These are phyloP conservation scores for Hypolimnas misippus DNA, from an alignment of 2,888 invertebrate genomes.

Conservation along the genomic window DNA sequence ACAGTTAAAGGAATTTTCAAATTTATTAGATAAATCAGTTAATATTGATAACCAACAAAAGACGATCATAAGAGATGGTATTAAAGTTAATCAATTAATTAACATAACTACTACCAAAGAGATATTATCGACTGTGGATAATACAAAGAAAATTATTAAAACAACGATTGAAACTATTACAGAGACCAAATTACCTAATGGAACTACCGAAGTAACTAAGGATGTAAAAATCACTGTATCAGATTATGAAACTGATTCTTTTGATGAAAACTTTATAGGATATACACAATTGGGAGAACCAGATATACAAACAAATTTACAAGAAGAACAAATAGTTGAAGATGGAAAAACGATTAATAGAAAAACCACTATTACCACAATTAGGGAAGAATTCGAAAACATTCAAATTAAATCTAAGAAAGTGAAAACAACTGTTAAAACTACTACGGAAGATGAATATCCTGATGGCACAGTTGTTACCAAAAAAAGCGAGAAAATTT, in stretches of 20 bases:
- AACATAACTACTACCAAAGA: conserved; percentile 74
- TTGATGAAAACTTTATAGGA: conserved; percentile 65
- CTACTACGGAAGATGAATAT: conserved; percentile 65
- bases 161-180: conserved; percentile 69
- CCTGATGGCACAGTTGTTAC: conserved; percentile 73
- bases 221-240: conserved; percentile 72
- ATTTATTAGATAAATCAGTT: conserved; percentile 61
- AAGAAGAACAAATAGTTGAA: conserved; percentile 57
- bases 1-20: conserved; percentile 54
- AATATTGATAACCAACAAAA: conserved; percentile 63
- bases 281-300: conserved; percentile 60
- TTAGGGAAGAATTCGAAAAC: conserved; percentile 67
- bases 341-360: conserved; percentile 61
- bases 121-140: conserved; percentile 56
- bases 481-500: conserved; percentile 73
- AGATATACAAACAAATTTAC: conserved; percentile 55
- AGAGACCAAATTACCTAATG: conserved; percentile 65
- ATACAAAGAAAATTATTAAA: conserved; percentile 64
- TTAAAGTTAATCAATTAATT: conserved; percentile 63
- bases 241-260: conserved; percentile 61
- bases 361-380: conserved; percentile 67
- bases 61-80: conserved; percentile 55
- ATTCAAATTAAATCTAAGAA: conserved; percentile 55
- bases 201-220: conserved; percentile 69
- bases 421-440: conserved; percentile 64